Evolutionary conservation across 35 echinoderm and acorn worm genomes (phyloP), one percentile per base, ranked within the genome.

Genomic region (Eucidaris tribuloides): DNA sequence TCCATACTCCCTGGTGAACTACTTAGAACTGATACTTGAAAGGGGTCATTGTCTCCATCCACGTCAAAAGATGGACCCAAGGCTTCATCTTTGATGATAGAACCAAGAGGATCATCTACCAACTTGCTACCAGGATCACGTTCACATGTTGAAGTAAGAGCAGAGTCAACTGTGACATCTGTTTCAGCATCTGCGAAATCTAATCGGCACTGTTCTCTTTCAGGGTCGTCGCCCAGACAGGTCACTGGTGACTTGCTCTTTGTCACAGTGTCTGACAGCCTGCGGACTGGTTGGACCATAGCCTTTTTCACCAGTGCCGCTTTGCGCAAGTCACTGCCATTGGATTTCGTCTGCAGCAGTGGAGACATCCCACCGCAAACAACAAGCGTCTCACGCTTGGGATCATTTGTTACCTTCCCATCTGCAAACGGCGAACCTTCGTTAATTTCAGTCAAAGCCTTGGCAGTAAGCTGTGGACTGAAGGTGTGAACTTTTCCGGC

Each of bases 291-390:
- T 18, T 34, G 18, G 7, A 42, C 25, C 5, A 34, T 19, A 18
- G 44, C 40, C 30, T 66, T 42, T 29, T 35, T 86, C 19, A 7
- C 35, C 13, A 66, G 59, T 14, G n/a, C 46, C 23, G 28, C 42
- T 37, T 36, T 70, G 13, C 18, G 29, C 38, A 58, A 20, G 35
- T 28, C 14, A 15, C 58, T 57, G 29, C 45, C 49, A 0, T 29
- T 30, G 0, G 37, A 38, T n/a, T 52, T 52, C 6, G 54, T 82
- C 29, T 92, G 74, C 13, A 94, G 82, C 5, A 94, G 76, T 7
- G 92, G 92, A 36, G 92, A 94, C 86, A 94, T 89, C 2, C 92
- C 92, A 4, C 54, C 82, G 46, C 92, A 94, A 2, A 94, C 58
- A 0, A 81, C 32, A 33, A 94, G 78, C 7, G 86, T 94, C 50